Evolutionary conservation across 2,113 vertebrate genomes (phyloP).

Genomic region (Ptyas mucosa): DNA sequence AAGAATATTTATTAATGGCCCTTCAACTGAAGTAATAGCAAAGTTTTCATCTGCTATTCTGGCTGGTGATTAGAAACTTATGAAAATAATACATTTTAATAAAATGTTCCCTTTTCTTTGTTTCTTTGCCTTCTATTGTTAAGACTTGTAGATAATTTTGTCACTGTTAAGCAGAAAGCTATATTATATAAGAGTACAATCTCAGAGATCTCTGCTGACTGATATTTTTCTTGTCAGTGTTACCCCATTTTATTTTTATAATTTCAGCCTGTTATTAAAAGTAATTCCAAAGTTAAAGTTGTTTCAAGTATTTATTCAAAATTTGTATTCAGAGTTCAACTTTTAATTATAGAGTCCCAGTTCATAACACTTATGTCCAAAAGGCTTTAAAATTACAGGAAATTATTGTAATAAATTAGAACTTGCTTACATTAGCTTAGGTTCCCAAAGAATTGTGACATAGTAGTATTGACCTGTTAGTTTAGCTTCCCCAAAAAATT

Average conservation of each 20-base stretch:
- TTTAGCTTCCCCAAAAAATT: not conserved
- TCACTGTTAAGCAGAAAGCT: not conserved
- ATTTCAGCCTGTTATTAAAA: not conserved
- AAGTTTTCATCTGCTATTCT: not conserved
- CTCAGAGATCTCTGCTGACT: not conserved
- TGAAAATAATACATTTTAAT: conserved; percentile 8
- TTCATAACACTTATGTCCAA: not conserved
- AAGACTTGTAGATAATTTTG: not conserved
- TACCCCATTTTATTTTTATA: not conserved
- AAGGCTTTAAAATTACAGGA: not conserved
- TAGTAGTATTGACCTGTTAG: not conserved
- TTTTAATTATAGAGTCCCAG: not conserved
- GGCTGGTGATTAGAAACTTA: not conserved
- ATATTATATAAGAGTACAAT: not conserved
- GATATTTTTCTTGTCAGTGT: not conserved
- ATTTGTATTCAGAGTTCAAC: not conserved
- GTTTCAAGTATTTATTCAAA: not conserved
- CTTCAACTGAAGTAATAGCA: not conserved
- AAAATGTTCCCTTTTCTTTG: not conserved
- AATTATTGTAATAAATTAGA: not conserved
- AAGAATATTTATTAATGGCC: not conserved
- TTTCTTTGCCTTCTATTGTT: not conserved
- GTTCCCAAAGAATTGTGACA: not conserved
- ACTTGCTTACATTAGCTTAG: not conserved
- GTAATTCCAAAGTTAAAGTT: not conserved